Base-by-base conservation (phyloP, 1,140 invertebrate genomes). In the Euwallacea similis region DNA sequence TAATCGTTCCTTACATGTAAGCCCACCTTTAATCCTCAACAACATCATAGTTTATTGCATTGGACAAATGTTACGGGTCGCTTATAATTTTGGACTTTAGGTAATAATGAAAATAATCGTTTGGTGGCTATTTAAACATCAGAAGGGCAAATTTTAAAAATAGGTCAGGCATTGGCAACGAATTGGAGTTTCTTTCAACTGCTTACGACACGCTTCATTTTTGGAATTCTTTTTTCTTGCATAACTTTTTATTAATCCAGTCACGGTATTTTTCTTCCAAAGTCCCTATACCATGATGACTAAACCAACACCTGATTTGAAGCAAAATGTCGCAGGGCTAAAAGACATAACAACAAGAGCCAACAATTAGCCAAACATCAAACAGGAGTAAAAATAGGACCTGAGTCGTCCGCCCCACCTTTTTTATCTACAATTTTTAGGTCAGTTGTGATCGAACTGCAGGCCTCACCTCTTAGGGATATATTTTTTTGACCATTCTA, bases 401-500 rank as follows among this genome's bases (percentile, higher is more conserved):
- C 64, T 64, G 61, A 61, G 55, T 60, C 46, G 63, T 33, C 41
- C 63, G 62, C 69, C 73, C 73, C 67, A 74, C 70, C 60, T 66
- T 54, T 53, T 46, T 46, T 53, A 46, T 44, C 7, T 10, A 16
- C 59, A 68, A 59, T 74, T 75, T 66, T 66, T 68, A 44, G 71
- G 15, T 64, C 72, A 74, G 71, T 76, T 61, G 71, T 73, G 68
- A 42, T 42, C 71, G 67, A 73, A 67, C 68, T 42, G 47, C 42
- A 54, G 44, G 56, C 54, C 69, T 63, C 44, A 72, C 66, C 62
- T 70, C 73, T 74, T 71, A 66, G 46, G 64, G 63, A 67, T 66
- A 71, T 59, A 63, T 63, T 69, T 65, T 73, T 66, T 44, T 16
- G 13, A 21, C 44, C 21, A 33, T 33, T 33, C 21, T 33, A 33